Evolutionary conservation across 2,888 invertebrate species (phyloP).

Genomic region (Lacanobia wlatinum): DNA sequence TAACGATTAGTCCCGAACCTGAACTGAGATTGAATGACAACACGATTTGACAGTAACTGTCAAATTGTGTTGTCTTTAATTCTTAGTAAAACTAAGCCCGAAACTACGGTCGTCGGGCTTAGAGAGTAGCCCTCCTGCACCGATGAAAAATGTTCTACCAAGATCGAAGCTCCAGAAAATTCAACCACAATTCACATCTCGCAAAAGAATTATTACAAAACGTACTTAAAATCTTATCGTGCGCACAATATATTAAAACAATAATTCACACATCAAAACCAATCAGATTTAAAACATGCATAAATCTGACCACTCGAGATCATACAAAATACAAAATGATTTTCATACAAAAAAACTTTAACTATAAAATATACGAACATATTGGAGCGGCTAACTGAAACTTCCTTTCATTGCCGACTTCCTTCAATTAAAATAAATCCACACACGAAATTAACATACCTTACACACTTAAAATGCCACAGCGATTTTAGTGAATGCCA

Average conservation of each 20-base stretch:
- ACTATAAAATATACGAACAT: conserved; percentile 68
- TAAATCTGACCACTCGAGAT: conserved; percentile 41
- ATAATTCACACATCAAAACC: conserved; percentile 40
- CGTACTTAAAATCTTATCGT: conserved; percentile 42
- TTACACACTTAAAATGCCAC: conserved; percentile 79
- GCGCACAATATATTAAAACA: conserved; percentile 18
- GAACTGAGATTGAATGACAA: too few species aligned
- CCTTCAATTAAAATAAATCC: conserved; percentile 83
- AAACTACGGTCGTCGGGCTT: too few species aligned
- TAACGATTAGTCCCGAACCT: too few species aligned
- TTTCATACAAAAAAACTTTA: conserved; percentile 46
- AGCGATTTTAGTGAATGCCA: conserved; percentile 66
- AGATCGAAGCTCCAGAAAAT: conserved; percentile 9
- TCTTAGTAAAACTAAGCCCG: too few species aligned
- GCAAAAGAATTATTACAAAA: conserved; percentile 47
- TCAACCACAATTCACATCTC: neutral
- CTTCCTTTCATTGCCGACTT: conserved; percentile 76
- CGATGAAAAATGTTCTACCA: neutral
- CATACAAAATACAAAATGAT: conserved; percentile 40
- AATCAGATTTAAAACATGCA: conserved; percentile 26
- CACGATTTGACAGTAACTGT: too few species aligned
- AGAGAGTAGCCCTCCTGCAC: too few species aligned
- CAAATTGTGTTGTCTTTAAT: too few species aligned
- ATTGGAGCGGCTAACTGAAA: conserved; percentile 61
- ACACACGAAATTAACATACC: conserved; percentile 82